Conservation (phyloP, 2,113 vertebrate species). For the Scatophagus argus region DNA sequence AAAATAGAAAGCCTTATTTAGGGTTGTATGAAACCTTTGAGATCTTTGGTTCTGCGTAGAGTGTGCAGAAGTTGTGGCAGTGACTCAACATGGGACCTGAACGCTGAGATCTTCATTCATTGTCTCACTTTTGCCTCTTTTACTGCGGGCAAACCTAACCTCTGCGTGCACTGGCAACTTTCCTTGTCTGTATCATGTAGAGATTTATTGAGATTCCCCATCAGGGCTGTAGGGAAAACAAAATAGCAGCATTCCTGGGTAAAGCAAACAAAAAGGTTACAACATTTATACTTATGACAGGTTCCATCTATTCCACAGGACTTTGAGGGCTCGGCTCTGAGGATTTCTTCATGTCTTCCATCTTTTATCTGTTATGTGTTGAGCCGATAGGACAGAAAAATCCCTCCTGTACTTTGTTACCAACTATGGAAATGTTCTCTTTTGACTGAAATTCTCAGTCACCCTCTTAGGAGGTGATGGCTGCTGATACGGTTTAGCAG, state of each 20-base stretch:
- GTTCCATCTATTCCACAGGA: conserved; percentile 9
- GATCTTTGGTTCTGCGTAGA: not conserved
- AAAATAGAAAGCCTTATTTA: not conserved
- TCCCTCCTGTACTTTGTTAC: not conserved
- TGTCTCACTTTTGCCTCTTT: not conserved
- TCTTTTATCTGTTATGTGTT: conserved; percentile 43
- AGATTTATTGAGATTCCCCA: conserved; percentile 17
- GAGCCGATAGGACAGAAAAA: conserved; percentile 12
- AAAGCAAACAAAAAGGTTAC: conserved; percentile 40
- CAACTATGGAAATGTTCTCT: conserved; percentile 5
- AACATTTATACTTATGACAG: conserved; percentile 34
- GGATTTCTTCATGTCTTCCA: conserved; percentile 37
- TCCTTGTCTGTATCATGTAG: not conserved
- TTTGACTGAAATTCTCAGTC: conserved; percentile 11
- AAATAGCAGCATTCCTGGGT: conserved; percentile 12
- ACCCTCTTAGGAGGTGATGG: not conserved
- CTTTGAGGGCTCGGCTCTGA: conserved; percentile 21
- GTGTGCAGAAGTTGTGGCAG: not conserved
- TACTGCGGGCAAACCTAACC: not conserved
- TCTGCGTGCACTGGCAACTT: not conserved
- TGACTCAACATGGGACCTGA: not conserved
- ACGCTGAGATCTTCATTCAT: not conserved
- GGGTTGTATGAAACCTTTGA: not conserved
- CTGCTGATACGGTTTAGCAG: conserved; percentile 4
- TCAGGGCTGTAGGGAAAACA: not conserved